Conservation (phyloP, 2,113 vertebrate genomes). For the Charadrius vociferus region DNA sequence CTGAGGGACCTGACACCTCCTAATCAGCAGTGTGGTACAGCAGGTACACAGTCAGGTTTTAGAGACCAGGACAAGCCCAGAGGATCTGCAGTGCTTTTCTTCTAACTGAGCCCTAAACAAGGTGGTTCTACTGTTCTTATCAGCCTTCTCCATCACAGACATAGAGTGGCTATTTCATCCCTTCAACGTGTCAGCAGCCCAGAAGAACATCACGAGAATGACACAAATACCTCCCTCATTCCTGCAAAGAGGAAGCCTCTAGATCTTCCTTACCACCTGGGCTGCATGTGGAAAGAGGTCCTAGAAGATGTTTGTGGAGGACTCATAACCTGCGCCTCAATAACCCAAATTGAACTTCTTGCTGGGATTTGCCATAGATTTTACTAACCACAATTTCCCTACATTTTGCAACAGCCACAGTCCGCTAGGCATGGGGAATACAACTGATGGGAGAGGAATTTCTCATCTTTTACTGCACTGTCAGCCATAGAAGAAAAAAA, state of each 20-base stretch:
- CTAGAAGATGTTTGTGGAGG: not conserved
- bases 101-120: not conserved
- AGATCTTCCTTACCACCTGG: not conserved
- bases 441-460: not conserved
- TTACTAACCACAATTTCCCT: not conserved
- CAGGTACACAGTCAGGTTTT: not conserved
- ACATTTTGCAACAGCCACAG: not conserved
- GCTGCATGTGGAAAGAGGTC: not conserved
- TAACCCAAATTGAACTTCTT: not conserved
- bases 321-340: not conserved
- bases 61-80: not conserved
- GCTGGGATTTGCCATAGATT: not conserved
- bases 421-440: not conserved
- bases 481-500: not conserved
- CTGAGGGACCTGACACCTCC: not conserved
- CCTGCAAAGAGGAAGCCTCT: not conserved
- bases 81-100: not conserved
- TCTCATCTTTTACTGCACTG: not conserved
- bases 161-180: not conserved
- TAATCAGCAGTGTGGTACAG: not conserved
- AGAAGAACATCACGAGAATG: not conserved
- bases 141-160: not conserved
- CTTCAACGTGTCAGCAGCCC: fast-evolving
- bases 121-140: not conserved
- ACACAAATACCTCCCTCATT: not conserved